Evolutionary conservation across 2,113 vertebrate species (phyloP).

Genomic region (Leptodactylus fuscus): DNA sequence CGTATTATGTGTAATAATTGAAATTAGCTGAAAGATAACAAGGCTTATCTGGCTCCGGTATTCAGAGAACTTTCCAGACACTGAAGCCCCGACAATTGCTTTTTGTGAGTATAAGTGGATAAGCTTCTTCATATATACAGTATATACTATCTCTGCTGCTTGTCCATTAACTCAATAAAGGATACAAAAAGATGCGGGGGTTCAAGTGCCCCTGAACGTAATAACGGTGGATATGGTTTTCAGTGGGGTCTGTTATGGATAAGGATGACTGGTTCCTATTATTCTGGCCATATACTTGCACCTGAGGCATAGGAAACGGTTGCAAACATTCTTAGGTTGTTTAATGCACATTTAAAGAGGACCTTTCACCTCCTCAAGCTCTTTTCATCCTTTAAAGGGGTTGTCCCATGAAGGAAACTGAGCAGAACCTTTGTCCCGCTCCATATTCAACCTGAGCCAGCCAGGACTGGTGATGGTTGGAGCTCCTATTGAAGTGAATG

Average conservation of each 20-base stretch:
- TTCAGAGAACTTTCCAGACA: not conserved
- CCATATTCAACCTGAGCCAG: no score
- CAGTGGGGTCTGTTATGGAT: not conserved
- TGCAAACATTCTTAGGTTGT: no score
- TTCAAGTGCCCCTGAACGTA: not conserved
- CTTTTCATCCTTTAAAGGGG: no score
- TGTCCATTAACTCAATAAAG: not conserved
- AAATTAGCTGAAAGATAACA: constrained; percentile 19
- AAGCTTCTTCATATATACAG: not conserved
- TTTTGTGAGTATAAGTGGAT: not conserved
- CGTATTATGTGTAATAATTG: constrained; percentile 21
- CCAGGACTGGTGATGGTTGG: no score
- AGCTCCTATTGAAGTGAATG: no score
- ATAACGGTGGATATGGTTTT: not conserved
- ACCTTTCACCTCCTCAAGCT: no score
- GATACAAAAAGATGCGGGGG: not conserved
- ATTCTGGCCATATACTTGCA: no score
- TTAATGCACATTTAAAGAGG: no score
- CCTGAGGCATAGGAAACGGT: no score
- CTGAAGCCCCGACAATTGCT: not conserved
- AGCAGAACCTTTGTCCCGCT: no score
- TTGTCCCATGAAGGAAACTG: no score
- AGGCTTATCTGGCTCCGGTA: not conserved
- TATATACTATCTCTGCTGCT: not conserved
- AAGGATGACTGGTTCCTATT: no score